Conservation (phyloP, 2,888 invertebrate species). For the Drosophila rubida region DNA sequence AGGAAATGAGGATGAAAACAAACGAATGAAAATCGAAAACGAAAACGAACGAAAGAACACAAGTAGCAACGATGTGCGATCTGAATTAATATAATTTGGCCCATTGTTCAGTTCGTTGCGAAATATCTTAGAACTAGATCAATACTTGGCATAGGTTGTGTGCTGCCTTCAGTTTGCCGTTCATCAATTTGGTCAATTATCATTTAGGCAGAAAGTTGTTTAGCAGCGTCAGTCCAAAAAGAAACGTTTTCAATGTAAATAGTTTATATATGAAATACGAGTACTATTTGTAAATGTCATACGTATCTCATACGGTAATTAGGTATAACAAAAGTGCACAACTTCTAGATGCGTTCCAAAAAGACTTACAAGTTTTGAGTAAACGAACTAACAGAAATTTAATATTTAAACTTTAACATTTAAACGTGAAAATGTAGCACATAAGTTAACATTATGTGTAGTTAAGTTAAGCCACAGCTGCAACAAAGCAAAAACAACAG, state of each 20-base stretch:
- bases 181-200: slow-evolving; percentile 78
- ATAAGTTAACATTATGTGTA: slow-evolving; percentile 72
- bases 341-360: slow-evolving; percentile 75
- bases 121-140: slow-evolving; percentile 35
- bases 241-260: slow-evolving; percentile 58
- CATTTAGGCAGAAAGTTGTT: slow-evolving; percentile 57
- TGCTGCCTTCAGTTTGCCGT: slow-evolving; percentile 67
- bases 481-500: slow-evolving; percentile 8
- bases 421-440: slow-evolving; percentile 51
- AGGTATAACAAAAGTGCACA: slow-evolving; percentile 64
- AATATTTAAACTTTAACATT: slow-evolving; percentile 38
- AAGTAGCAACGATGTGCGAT: slow-evolving; percentile 6
- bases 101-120: slow-evolving; percentile 26
- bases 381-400: slow-evolving; percentile 36
- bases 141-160: slow-evolving; percentile 69
- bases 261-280: slow-evolving; percentile 49
- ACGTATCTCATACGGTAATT: slow-evolving; percentile 36
- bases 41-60: neutral
- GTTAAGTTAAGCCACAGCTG: slow-evolving; percentile 48
- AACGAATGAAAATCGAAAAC: neutral
- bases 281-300: slow-evolving; percentile 60
- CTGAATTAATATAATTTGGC: slow-evolving; percentile 23
- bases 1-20: slow-evolving; percentile 6
- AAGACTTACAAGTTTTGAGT: slow-evolving; percentile 73
- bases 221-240: slow-evolving; percentile 25